Conservation (phyloP, 2,888 invertebrate species). For the Aporophyla nigra region DNA sequence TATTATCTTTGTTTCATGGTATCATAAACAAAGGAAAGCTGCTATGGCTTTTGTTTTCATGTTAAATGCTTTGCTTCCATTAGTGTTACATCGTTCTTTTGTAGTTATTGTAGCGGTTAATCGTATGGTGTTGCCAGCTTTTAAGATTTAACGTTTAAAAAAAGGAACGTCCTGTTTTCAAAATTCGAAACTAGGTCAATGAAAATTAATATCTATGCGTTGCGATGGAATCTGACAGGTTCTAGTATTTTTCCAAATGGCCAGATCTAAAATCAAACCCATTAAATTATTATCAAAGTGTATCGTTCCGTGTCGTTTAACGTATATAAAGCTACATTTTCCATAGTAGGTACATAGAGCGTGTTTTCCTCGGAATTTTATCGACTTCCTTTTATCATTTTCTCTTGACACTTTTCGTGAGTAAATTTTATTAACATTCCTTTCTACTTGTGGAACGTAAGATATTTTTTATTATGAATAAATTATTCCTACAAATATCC, state of each 20-base stretch:
- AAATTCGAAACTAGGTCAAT: neutral
- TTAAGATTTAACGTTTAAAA: neutral
- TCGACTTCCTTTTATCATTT: neutral
- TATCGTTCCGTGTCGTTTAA: neutral
- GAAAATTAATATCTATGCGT: neutral
- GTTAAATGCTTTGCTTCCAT: slow-evolving; percentile 34
- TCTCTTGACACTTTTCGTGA: slow-evolving; percentile 5
- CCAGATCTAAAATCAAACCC: neutral
- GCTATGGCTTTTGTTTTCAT: slow-evolving; percentile 16
- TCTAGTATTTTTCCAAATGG: neutral
- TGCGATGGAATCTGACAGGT: neutral
- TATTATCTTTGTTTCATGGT: slow-evolving; percentile 38
- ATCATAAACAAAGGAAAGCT: slow-evolving; percentile 3
- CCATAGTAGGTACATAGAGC: neutral
- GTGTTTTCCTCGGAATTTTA: neutral
- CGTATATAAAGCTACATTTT: neutral
- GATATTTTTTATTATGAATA: slow-evolving; percentile 1
- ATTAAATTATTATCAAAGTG: neutral
- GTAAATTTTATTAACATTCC: neutral
- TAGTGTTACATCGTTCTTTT: slow-evolving; percentile 20
- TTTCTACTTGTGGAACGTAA: slow-evolving; percentile 10
- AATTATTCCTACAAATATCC: neutral
- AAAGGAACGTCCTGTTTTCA: slow-evolving; percentile 4
- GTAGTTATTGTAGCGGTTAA: slow-evolving; percentile 7
- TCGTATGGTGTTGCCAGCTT: slow-evolving; percentile 5